phyloP scores from a whole-genome alignment of 2,888 invertebrate species.

The Caradrina clavipalpis region DNA sequence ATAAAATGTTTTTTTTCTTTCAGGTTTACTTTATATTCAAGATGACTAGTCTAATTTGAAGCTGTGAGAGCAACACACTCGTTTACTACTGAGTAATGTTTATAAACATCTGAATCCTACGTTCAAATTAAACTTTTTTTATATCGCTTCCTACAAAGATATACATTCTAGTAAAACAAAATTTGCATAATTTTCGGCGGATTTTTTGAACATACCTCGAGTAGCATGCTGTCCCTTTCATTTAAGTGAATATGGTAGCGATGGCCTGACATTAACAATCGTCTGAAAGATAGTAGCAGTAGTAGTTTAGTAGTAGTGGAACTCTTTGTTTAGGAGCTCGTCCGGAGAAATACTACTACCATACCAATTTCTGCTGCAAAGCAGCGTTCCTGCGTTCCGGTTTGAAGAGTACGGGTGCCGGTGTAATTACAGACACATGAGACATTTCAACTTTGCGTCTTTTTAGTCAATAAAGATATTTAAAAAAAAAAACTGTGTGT shows the following conservation, averaged over 20 bases:
- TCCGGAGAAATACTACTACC: too few relatives aligned
- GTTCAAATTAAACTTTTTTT: not conserved
- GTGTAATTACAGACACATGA: too few relatives aligned
- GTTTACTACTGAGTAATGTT: conserved; percentile 4
- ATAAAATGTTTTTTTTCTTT: conserved; percentile 5
- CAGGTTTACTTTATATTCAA: not conserved
- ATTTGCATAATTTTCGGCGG: not conserved
- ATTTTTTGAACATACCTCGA: conserved; percentile 2
- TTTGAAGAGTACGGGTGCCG: too few relatives aligned
- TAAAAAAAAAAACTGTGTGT: too few relatives aligned
- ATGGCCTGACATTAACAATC: not conserved
- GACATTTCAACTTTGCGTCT: too few relatives aligned
- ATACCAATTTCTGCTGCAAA: too few relatives aligned
- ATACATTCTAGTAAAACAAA: not conserved
- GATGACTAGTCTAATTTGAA: not conserved
- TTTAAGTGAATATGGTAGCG: not conserved
- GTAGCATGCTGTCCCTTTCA: not conserved
- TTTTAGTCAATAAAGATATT: too few relatives aligned
- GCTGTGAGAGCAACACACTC: conserved; percentile 1
- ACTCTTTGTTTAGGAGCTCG: too few relatives aligned
- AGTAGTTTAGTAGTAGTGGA: too few relatives aligned
- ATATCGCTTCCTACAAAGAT: conserved; percentile 3
- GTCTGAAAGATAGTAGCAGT: too few relatives aligned
- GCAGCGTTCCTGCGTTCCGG: too few relatives aligned
- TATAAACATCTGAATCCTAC: conserved; percentile 2